Conservation (phyloP, 1,140 invertebrate genomes). For the Drosophila orosa region DNA sequence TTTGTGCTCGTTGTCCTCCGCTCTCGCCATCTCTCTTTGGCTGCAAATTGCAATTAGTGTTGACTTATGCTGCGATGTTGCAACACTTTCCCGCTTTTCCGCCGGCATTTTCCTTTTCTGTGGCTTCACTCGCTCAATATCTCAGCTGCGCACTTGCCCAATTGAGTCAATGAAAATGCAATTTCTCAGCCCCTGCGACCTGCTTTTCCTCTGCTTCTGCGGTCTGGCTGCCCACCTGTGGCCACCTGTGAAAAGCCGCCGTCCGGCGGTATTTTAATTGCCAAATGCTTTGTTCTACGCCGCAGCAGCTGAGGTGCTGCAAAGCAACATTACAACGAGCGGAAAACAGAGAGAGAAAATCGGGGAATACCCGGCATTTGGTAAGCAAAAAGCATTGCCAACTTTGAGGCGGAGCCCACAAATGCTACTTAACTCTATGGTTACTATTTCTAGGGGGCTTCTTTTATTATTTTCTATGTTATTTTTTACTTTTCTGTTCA, state of each 20-base stretch:
- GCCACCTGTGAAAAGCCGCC: constrained; percentile 33
- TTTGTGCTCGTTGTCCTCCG: constrained; percentile 6
- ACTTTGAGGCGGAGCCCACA: not conserved
- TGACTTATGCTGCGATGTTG: constrained; percentile 72
- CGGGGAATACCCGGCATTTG: too few species aligned
- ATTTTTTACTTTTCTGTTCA: too few species aligned
- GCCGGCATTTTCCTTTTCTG: constrained; percentile 28
- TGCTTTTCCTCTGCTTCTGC: not conserved
- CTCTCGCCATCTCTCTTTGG: constrained; percentile 15
- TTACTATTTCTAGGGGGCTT: not conserved
- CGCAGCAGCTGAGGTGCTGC: constrained; percentile 32
- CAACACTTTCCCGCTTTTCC: constrained; percentile 18
- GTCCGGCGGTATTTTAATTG: constrained; percentile 67
- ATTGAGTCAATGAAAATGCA: constrained; percentile 44
- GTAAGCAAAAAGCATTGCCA: too few species aligned
- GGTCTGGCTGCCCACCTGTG: constrained; percentile 21
- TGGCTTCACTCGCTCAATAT: constrained; percentile 35
- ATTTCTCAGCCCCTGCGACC: constrained; percentile 22
- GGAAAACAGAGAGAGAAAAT: not conserved
- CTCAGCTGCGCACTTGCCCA: constrained; percentile 21
- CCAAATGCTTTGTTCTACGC: constrained; percentile 61
- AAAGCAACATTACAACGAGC: constrained; percentile 42
- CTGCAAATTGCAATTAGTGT: constrained; percentile 81
- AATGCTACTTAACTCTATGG: not conserved
- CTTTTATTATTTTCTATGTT: not conserved